Conservation (phyloP, 2,888 invertebrate genomes). For the Lomographa bimaculata region DNA sequence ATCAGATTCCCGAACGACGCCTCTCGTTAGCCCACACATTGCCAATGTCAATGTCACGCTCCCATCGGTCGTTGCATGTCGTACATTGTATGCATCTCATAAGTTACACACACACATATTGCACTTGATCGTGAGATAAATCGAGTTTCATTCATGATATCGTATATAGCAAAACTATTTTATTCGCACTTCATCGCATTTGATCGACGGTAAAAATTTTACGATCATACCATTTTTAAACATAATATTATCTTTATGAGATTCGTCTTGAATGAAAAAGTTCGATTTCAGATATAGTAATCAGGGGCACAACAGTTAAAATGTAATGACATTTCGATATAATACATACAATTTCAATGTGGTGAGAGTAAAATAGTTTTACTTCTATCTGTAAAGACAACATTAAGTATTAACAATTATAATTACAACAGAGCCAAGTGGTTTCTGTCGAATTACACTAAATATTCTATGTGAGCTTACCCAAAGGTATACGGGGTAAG, state of each 20-base stretch:
- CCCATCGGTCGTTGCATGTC: slow-evolving; percentile 33
- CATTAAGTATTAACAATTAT: slow-evolving; percentile 24
- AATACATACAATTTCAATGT: too few relatives aligned
- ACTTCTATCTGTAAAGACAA: too few relatives aligned
- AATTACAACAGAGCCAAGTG: slow-evolving; percentile 32
- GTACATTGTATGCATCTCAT: slow-evolving; percentile 24
- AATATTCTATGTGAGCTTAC: slow-evolving; percentile 48
- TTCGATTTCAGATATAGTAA: background rate
- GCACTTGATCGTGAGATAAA: slow-evolving; percentile 2
- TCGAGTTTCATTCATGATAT: slow-evolving; percentile 14
- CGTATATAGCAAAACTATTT: background rate
- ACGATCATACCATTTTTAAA: too few relatives aligned
- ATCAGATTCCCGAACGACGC: background rate
- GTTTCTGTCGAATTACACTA: slow-evolving; percentile 41
- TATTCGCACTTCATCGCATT: background rate
- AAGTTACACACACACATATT: slow-evolving; percentile 1
- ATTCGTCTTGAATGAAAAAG: too few relatives aligned
- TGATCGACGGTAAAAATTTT: too few relatives aligned
- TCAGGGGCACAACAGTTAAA: too few relatives aligned
- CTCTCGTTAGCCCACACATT: slow-evolving; percentile 29
- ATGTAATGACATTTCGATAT: too few relatives aligned
- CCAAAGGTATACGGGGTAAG: slow-evolving; percentile 40
- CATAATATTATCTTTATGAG: too few relatives aligned
- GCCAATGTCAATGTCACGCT: slow-evolving; percentile 67
- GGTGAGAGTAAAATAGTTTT: too few relatives aligned